Evolutionary conservation across 2,888 invertebrate species (phyloP).

Genomic region (Nipponacmea schrenckii): DNA sequence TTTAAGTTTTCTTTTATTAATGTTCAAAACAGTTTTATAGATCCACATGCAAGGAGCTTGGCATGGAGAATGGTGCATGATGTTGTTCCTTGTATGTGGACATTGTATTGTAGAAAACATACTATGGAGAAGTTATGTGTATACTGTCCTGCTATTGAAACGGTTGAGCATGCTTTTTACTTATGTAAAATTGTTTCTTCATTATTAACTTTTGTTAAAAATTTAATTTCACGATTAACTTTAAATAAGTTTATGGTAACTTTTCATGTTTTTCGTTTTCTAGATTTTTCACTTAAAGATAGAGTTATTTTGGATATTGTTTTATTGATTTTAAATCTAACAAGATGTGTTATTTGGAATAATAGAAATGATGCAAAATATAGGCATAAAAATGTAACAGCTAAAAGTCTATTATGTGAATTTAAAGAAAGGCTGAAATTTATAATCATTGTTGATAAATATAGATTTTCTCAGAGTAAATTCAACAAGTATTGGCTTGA

Average conservation of each 20-base stretch:
- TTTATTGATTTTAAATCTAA: background rate
- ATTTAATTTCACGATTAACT: background rate
- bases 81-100: constrained; percentile 1
- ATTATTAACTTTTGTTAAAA: background rate
- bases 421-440: no score
- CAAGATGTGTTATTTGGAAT: background rate
- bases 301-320: background rate
- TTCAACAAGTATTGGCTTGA: no score
- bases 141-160: background rate
- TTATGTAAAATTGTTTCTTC: background rate
- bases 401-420: no score
- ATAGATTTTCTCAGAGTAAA: no score
- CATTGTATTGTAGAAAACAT: background rate
- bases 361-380: background rate
- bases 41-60: background rate
- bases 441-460: no score
- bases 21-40: background rate
- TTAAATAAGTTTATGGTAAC: background rate
- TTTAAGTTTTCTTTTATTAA: no score
- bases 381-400: background rate
- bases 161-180: background rate
- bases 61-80: background rate
- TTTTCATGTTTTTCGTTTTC: background rate
- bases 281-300: background rate
- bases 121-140: background rate